Percentiles rank a stretch among this genome's conserved stretches.
These are phyloP conservation scores for Micromesistius poutassou DNA, from an alignment of 2,797 vertebrate genomes.

Conservation along the genomic window DNA sequence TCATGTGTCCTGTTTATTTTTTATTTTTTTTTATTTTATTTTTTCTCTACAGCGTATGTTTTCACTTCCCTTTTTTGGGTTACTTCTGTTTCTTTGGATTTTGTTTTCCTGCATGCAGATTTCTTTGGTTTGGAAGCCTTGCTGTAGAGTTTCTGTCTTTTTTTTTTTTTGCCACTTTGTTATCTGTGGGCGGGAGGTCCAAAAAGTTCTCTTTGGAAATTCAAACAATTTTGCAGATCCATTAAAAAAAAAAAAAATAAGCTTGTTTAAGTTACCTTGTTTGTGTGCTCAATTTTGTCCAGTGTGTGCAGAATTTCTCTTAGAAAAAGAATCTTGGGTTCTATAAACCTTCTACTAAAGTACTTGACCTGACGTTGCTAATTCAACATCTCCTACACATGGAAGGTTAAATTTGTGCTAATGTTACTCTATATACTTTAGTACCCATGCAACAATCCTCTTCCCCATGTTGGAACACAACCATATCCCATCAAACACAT, in stretches of 20 bases:
- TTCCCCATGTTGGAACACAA: too few species aligned
- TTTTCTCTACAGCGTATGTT: slow-evolving; percentile 51
- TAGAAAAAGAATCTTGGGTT: not conserved
- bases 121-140: slow-evolving; percentile 73
- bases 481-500: not conserved
- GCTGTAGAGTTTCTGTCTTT: slow-evolving; percentile 59
- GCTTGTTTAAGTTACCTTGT: slow-evolving; percentile 80
- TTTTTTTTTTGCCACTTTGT: slow-evolving; percentile 71
- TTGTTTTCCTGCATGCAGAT: slow-evolving; percentile 73
- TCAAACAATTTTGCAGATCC: slow-evolving; percentile 82
- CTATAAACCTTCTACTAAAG: not conserved
- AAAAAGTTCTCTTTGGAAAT: slow-evolving; percentile 77
- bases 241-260: slow-evolving; percentile 75
- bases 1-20: slow-evolving; percentile 26
- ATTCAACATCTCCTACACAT: not conserved
- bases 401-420: not conserved
- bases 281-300: slow-evolving; percentile 56
- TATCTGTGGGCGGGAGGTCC: slow-evolving; percentile 70
- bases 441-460: too few species aligned
- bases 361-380: not conserved
- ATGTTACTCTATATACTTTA: not conserved
- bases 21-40: slow-evolving; percentile 57
- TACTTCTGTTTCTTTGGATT: slow-evolving; percentile 16
- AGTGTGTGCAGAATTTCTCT: slow-evolving; percentile 24
- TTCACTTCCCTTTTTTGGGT: slow-evolving; percentile 35